Conservation (phyloP, 1,140 invertebrate species). For the Epicauta chinensis region DNA sequence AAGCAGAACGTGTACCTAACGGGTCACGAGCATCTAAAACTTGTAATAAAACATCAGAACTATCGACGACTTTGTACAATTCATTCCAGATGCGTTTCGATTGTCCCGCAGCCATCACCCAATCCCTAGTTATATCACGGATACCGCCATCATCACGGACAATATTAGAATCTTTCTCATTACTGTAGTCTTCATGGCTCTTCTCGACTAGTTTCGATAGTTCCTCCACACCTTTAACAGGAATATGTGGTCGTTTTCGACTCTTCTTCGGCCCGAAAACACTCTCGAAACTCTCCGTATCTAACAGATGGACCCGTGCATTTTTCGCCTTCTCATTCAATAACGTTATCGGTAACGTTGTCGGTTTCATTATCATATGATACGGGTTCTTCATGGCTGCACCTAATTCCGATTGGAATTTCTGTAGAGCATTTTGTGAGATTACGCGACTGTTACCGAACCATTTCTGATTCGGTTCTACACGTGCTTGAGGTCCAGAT, state of each 20-base stretch:
- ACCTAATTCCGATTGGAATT: conserved; percentile 94
- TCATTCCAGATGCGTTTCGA: conserved; percentile 99
- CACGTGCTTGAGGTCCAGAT: conserved; percentile 86
- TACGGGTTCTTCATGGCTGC: conserved; percentile 94
- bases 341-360: conserved; percentile 88
- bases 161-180: conserved; percentile 74
- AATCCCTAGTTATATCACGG: conserved; percentile 66
- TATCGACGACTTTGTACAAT: conserved; percentile 98
- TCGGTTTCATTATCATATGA: conserved; percentile 95
- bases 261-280: conserved; percentile 94
- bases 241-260: conserved; percentile 85
- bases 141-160: conserved; percentile 75
- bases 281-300: conserved; percentile 89
- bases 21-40: conserved; percentile 93
- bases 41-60: conserved; percentile 94
- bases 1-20: conserved; percentile 87
- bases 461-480: conserved; percentile 98
- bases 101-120: conserved; percentile 89
- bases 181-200: conserved; percentile 69
- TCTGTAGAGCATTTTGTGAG: conserved; percentile 90
- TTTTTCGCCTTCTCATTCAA: conserved; percentile 91
- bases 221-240: conserved; percentile 63
- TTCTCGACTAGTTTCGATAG: conserved; percentile 64
- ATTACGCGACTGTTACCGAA: conserved; percentile 93
- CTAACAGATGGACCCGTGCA: conserved; percentile 86